Conservation (phyloP, 2,888 invertebrate species). For the Sminthurides aquaticus region DNA sequence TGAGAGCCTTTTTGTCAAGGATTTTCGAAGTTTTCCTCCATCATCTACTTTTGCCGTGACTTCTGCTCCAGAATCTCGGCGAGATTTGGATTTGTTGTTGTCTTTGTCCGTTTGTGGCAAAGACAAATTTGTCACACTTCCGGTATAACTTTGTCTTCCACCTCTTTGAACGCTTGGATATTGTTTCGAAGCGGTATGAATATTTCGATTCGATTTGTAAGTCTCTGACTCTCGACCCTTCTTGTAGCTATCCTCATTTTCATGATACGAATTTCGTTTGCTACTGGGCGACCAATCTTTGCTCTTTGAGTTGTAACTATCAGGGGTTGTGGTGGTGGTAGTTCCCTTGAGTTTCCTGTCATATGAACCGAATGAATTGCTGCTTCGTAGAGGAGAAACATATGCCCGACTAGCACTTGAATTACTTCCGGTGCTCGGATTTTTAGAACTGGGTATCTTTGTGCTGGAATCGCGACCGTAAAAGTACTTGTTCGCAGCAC, state of each 20-base stretch:
- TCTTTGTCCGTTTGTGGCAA: too few relatives aligned
- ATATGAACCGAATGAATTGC: slow-evolving; percentile 16
- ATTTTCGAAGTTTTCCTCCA: slow-evolving; percentile 6
- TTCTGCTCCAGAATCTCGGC: slow-evolving; percentile 13
- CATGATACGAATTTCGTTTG: not conserved
- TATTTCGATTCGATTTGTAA: slow-evolving; percentile 1
- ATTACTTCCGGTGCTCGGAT: not conserved
- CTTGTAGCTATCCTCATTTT: not conserved
- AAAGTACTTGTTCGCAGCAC: not conserved
- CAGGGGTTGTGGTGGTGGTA: too few relatives aligned
- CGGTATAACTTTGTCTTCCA: not conserved
- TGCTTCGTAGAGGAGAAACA: slow-evolving; percentile 12
- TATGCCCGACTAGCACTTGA: slow-evolving; percentile 1
- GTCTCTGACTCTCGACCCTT: not conserved
- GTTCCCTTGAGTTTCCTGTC: not conserved
- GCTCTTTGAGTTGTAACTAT: not conserved
- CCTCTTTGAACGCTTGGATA: not conserved
- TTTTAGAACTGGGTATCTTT: not conserved
- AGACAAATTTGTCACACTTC: not conserved
- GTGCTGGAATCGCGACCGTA: slow-evolving; percentile 1
- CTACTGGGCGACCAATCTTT: not conserved
- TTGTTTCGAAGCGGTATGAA: not conserved
- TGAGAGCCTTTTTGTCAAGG: slow-evolving; percentile 26
- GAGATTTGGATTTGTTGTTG: not conserved
- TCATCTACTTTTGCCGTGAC: slow-evolving; percentile 5